Evolutionary conservation across 2,113 vertebrate species (phyloP).

Genomic region (Hystrix cristata): DNA sequence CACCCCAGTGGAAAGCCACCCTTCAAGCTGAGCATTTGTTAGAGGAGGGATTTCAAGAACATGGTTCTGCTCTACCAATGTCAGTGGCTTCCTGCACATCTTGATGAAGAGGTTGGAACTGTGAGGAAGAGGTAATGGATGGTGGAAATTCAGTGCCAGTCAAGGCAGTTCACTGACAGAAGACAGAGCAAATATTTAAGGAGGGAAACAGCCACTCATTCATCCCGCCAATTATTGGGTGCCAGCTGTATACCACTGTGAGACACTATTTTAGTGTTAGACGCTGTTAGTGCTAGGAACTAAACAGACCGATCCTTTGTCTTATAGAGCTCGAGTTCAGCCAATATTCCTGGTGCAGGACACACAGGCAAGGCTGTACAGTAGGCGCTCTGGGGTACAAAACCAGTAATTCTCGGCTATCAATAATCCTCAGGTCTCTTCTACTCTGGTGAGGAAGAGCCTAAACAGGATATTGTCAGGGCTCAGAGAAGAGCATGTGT

Average conservation of each 20-base stretch:
- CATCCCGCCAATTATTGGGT: neutral
- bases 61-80: neutral
- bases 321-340: neutral
- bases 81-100: neutral
- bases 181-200: neutral
- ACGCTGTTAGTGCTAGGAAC: neutral
- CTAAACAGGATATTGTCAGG: neutral
- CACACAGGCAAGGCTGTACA: neutral
- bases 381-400: neutral
- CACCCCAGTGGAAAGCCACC: neutral
- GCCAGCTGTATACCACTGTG: neutral
- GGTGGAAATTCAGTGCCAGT: neutral
- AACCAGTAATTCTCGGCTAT: neutral
- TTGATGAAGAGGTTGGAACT: neutral
- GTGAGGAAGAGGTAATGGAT: neutral
- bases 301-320: neutral
- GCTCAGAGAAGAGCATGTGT: neutral
- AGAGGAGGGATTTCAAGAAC: conserved; percentile 1
- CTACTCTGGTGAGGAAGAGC: neutral
- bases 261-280: neutral
- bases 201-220: neutral
- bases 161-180: neutral
- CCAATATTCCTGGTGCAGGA: neutral
- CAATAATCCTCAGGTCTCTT: neutral
- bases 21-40: neutral